Conservation (phyloP, 2,113 vertebrate species). For the Chauna torquata region DNA sequence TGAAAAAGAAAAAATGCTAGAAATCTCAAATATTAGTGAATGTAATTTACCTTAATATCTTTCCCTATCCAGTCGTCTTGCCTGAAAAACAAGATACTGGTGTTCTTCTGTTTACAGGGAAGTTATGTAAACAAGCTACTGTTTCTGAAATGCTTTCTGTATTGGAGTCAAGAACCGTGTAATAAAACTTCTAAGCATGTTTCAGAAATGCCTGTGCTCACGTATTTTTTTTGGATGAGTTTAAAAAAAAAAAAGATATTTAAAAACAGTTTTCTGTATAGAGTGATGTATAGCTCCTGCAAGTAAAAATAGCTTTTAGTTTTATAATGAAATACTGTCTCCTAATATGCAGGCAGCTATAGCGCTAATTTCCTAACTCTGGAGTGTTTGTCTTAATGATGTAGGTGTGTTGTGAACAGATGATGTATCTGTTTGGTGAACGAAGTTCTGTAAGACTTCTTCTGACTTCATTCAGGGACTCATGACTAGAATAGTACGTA, state of each 20-base stretch:
- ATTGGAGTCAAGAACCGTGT: neutral
- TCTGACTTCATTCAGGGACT: neutral
- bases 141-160: neutral
- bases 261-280: neutral
- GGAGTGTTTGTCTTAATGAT: neutral
- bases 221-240: neutral
- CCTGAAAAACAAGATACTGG: neutral
- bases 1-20: neutral
- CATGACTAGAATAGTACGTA: neutral
- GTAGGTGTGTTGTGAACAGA: neutral
- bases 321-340: neutral
- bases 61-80: neutral
- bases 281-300: neutral
- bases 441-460: neutral
- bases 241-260: neutral
- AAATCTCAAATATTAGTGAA: neutral
- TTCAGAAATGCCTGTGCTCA: neutral
- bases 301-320: neutral
- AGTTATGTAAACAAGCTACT: neutral
- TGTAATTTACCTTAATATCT: neutral
- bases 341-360: neutral
- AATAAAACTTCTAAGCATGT: neutral
- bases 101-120: neutral
- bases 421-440: neutral
- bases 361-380: neutral